A percentile compares a stretch with the other conserved stretches of the same genome.
These are phyloP conservation scores for Acronicta aceris DNA, from an alignment of 2,888 invertebrate genomes.

Conservation along the genomic window DNA sequence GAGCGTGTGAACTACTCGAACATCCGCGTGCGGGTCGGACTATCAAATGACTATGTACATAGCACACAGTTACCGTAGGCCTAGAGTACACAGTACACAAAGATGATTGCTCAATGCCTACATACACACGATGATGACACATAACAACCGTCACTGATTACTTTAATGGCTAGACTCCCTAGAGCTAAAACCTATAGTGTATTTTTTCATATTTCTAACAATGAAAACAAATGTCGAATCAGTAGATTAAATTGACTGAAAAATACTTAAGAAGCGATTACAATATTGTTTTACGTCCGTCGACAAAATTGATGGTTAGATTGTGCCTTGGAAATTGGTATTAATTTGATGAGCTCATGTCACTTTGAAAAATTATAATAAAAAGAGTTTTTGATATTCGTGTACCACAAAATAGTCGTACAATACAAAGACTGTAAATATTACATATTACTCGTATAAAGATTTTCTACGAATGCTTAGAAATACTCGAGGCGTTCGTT, in stretches of 20 bases:
- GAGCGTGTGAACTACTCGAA: slow-evolving; percentile 76
- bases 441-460: too few relatives aligned
- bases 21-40: slow-evolving; percentile 65
- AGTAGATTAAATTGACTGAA: slow-evolving; percentile 38
- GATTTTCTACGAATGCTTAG: too few relatives aligned
- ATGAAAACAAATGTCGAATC: slow-evolving; percentile 36
- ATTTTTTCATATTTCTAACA: slow-evolving; percentile 17
- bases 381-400: too few relatives aligned
- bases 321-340: not conserved
- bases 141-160: slow-evolving; percentile 69
- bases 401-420: too few relatives aligned
- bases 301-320: not conserved
- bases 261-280: not conserved
- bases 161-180: slow-evolving; percentile 43
- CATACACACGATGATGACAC: slow-evolving; percentile 61
- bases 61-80: slow-evolving; percentile 63
- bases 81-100: slow-evolving; percentile 60
- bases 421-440: too few relatives aligned
- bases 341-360: too few relatives aligned
- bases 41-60: slow-evolving; percentile 69
- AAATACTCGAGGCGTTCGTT: too few relatives aligned
- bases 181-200: slow-evolving; percentile 20
- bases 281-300: not conserved
- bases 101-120: slow-evolving; percentile 66
- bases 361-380: too few relatives aligned